phyloP scores from a whole-genome alignment of 30 jellyfish, hydroid and myxozoan genomes.

The Hydra vulgaris region DNA sequence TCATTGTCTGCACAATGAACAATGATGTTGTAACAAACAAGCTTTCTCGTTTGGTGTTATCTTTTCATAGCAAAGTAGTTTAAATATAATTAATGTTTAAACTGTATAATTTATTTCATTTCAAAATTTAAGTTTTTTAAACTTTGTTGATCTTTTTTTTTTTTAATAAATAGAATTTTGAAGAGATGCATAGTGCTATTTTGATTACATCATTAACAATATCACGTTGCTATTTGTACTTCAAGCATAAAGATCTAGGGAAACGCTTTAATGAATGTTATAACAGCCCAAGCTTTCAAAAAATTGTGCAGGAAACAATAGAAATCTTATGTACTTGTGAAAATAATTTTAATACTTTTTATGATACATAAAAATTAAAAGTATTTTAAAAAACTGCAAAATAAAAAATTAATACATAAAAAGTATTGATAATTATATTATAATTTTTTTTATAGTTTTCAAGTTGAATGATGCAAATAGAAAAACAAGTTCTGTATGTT shows the following conservation, averaged over 20 bases:
- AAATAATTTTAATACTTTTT: too few relatives aligned
- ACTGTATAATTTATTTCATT: background rate
- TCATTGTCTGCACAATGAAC: constrained; percentile 24
- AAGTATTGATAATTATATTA: background rate
- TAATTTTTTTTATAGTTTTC: constrained; percentile 21
- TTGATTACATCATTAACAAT: constrained; percentile 12
- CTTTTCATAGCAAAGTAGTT: background rate
- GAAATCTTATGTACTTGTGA: background rate
- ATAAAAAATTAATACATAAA: background rate
- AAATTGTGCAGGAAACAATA: background rate
- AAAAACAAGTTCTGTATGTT: constrained; percentile 27
- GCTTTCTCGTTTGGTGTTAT: background rate
- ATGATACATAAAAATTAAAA: too few relatives aligned
- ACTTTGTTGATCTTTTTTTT: too few relatives aligned
- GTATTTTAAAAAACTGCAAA: too few relatives aligned
- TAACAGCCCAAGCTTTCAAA: background rate
- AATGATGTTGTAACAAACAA: background rate
- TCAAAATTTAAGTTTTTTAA: too few relatives aligned
- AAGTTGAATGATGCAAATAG: constrained; percentile 26
- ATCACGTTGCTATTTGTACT: background rate
- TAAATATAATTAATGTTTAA: background rate
- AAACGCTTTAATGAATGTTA: background rate
- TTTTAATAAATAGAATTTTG: constrained; percentile 9
- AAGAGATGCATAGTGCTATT: constrained; percentile 12
- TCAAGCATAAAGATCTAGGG: background rate